phyloP scores from a whole-genome alignment of 2,797 vertebrate genomes.

The Mormyrops attenuatus region DNA sequence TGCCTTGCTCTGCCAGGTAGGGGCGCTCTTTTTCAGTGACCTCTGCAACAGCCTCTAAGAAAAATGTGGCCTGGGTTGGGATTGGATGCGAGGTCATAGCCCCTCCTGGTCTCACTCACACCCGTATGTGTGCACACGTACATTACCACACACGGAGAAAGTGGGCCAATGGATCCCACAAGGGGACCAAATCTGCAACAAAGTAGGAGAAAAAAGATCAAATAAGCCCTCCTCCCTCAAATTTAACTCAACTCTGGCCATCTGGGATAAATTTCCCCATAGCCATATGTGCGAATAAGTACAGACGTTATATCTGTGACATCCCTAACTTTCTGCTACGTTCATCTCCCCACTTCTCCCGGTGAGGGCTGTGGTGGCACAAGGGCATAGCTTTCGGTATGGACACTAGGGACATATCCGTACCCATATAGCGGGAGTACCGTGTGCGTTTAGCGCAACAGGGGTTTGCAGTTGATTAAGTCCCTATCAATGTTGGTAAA shows the following conservation, averaged over 20 bases:
- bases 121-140: neutral
- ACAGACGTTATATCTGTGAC: neutral
- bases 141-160: conserved; percentile 14
- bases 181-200: conserved; percentile 24
- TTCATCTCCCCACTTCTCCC: neutral
- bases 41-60: neutral
- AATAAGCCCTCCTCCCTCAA: conserved; percentile 44
- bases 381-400: neutral
- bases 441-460: neutral
- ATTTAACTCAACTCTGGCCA: conserved; percentile 20
- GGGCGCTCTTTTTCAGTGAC: neutral
- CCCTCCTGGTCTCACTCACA: neutral
- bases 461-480: neutral
- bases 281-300: neutral
- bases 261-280: neutral
- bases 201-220: conserved; percentile 46
- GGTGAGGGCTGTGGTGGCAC: neutral
- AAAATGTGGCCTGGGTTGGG: neutral
- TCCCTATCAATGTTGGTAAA: neutral
- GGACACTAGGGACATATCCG: neutral
- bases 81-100: neutral
- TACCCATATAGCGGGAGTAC: neutral
- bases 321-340: neutral
- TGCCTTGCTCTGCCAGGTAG: neutral
- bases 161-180: conserved; percentile 31